Conservation (phyloP, 2,113 vertebrate genomes). For the Nothoprocta perdicaria region DNA sequence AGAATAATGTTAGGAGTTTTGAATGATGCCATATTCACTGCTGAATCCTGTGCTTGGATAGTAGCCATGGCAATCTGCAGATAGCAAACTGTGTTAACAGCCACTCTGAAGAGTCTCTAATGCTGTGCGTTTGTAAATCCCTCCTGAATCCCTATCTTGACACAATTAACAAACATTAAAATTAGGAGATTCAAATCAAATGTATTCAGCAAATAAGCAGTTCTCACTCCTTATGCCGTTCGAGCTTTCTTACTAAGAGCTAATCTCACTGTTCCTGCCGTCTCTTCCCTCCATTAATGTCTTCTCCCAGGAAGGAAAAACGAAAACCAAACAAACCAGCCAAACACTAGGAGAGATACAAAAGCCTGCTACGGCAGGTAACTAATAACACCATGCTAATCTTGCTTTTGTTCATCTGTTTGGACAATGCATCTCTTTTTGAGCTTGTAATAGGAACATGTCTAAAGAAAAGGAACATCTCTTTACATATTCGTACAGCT, state of each 20-base stretch:
- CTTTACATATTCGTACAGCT: not conserved
- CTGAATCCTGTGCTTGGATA: not conserved
- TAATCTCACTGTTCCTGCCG: not conserved
- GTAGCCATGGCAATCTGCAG: not conserved
- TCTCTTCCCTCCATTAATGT: not conserved
- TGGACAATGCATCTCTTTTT: not conserved
- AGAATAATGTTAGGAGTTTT: not conserved
- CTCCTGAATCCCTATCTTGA: not conserved
- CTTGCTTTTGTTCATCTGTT: not conserved
- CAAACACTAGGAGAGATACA: not conserved
- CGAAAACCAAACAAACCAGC: not conserved
- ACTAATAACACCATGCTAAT: not conserved
- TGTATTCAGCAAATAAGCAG: not conserved
- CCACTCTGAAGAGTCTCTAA: not conserved
- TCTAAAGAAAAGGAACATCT: not conserved
- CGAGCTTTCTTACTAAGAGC: not conserved
- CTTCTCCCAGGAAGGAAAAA: not conserved
- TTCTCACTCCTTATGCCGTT: not conserved
- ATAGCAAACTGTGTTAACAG: not conserved
- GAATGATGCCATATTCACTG: not conserved
- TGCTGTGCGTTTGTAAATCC: not conserved
- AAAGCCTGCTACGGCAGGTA: not conserved
- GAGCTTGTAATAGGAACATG: not conserved
- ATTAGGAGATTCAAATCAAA: not conserved
- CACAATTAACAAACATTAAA: not conserved